Percentiles rank a stretch among this genome's conserved stretches.
Evolutionary conservation across 2,113 vertebrate genomes (phyloP).

Genomic region (Leucosticte australis): DNA sequence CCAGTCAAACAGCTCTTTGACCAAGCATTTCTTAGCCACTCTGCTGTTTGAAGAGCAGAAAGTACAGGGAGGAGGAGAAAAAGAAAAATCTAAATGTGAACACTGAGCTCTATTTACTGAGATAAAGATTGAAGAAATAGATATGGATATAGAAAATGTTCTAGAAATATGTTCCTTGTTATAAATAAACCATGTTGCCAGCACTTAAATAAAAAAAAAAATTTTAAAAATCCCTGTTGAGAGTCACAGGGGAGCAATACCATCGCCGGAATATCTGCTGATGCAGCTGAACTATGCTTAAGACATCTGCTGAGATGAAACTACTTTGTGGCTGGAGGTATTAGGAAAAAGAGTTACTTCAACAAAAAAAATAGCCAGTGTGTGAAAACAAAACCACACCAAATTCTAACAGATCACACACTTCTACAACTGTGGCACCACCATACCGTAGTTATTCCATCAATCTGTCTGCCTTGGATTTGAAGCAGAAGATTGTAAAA

Average conservation of each 20-base stretch:
- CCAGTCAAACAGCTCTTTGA: slow-evolving; percentile 12
- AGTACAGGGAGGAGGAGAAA: neutral
- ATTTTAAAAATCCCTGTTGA: slow-evolving; percentile 41
- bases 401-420: slow-evolving; percentile 4
- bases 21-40: slow-evolving; percentile 1
- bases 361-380: slow-evolving; percentile 48
- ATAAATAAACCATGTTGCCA: slow-evolving; percentile 70
- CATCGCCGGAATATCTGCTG: slow-evolving; percentile 62
- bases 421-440: slow-evolving; percentile 15
- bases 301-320: slow-evolving; percentile 63
- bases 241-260: slow-evolving; percentile 57
- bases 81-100: slow-evolving; percentile 28
- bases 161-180: slow-evolving; percentile 76
- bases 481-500: slow-evolving; percentile 25
- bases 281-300: slow-evolving; percentile 51
- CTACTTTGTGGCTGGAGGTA: slow-evolving; percentile 55
- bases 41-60: slow-evolving; percentile 20
- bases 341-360: slow-evolving; percentile 42
- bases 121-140: slow-evolving; percentile 72
- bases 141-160: slow-evolving; percentile 61
- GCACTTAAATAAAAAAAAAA: slow-evolving; percentile 62
- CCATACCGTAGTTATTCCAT: slow-evolving; percentile 1
- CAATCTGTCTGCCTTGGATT: slow-evolving; percentile 37
- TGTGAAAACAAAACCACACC: slow-evolving; percentile 61
- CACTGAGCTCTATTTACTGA: slow-evolving; percentile 53